Evolutionary conservation across 2,888 invertebrate species (phyloP).

Genomic region (Monochamus alternatus): DNA sequence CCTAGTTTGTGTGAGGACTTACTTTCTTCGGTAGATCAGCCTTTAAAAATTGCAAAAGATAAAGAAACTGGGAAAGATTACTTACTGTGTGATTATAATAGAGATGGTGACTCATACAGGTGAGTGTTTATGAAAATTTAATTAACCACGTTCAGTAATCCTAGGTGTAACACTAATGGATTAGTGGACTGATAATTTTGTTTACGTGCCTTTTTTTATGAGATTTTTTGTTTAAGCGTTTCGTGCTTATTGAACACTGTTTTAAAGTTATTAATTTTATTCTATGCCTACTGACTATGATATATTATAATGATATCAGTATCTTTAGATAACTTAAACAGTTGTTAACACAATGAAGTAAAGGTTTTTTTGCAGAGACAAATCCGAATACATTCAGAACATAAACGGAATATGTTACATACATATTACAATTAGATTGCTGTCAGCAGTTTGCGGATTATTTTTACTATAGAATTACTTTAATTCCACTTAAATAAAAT

Average conservation of each 20-base stretch:
- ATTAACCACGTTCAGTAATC: not conserved
- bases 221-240: not conserved
- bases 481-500: no score
- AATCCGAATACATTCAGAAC: no score
- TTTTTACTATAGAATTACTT: no score
- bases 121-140: conserved; percentile 15
- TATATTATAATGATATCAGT: not conserved
- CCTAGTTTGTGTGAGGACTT: conserved; percentile 97
- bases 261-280: not conserved
- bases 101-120: conserved; percentile 88
- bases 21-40: conserved; percentile 80
- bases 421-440: no score
- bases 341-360: no score
- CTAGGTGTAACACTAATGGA: not conserved
- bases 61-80: conserved; percentile 97
- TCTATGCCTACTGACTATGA: no score
- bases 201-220: not conserved
- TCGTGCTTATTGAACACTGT: no score
- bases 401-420: no score
- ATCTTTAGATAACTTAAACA: no score
- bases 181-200: not conserved
- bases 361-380: no score
- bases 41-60: conserved; percentile 95
- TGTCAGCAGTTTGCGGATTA: no score
- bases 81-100: conserved; percentile 98